A percentile compares a stretch with the other conserved stretches of the same genome.
Evolutionary conservation across 2,888 invertebrate genomes (phyloP).

Genomic region (Bellardia bayeri): DNA sequence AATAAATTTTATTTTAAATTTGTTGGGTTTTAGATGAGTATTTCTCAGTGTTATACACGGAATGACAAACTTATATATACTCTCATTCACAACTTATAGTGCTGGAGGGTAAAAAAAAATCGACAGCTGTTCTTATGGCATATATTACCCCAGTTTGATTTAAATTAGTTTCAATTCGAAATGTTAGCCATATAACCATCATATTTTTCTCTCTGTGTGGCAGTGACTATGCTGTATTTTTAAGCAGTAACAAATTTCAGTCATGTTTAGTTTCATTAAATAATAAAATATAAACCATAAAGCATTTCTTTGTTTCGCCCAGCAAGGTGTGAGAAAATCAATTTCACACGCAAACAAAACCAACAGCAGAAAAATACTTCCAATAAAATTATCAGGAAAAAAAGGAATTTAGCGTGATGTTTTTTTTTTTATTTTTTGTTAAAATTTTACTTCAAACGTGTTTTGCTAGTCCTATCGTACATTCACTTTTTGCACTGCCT

Average conservation of each 20-base stretch:
- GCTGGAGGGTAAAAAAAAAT: no score
- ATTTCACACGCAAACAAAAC: conserved; percentile 38
- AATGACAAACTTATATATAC: no score
- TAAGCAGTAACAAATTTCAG: not conserved
- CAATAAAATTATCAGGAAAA: not conserved
- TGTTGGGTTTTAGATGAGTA: no score
- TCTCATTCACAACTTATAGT: no score
- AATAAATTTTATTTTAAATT: no score
- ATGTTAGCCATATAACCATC: no score
- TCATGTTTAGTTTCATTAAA: not conserved
- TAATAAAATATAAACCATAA: not conserved
- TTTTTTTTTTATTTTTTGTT: not conserved
- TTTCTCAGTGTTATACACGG: no score
- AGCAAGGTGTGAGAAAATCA: conserved; percentile 63
- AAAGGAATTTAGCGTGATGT: not conserved
- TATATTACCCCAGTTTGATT: no score
- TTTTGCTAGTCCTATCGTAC: not conserved
- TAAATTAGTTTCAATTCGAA: no score
- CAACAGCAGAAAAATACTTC: not conserved
- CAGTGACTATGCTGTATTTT: not conserved
- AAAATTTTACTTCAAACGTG: not conserved
- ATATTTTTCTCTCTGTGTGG: not conserved
- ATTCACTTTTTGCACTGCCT: not conserved
- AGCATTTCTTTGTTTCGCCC: not conserved
- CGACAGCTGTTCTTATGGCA: no score